Evolutionary conservation across 2,888 invertebrate genomes (phyloP), one percentile per base, ranked within the genome.

Genomic region (Coelogynopora nodosa): DNA sequence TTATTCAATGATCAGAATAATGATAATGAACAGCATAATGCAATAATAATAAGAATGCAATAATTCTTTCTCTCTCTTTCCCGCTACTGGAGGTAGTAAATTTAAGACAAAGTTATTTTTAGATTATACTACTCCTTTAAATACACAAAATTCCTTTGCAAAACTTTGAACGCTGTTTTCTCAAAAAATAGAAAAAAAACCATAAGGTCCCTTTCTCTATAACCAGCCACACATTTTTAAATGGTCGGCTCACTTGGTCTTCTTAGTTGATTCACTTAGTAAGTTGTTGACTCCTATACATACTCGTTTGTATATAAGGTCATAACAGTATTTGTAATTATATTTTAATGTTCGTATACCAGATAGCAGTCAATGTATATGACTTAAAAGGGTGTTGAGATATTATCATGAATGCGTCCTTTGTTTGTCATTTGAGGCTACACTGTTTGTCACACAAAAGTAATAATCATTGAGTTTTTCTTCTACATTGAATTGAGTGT

Each of bases 161-260:
- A 49, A 49, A 49, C 49, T 49, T 49, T 49, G 49, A 49, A 49
- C 18, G 49, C 49, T 49, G 49, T 49, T 49, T 49, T 49, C 49
- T 49, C 49, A 49, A 49, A 49, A 49, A 13, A 18, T 49, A 49
- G 49, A 49, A 49, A 49, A 49, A 49, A 49, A 49, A 74, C 74
- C 74, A 74, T 74, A 23, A 74, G 23, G 74, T 74, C 74, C 23
- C 74, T 74, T 74, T 74, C 49, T 74, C 74, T 26, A 74, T 74
- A 74, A 74, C 74, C 18, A 74, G 74, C 74, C 74, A 74, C 74
- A 74, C 2, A 74, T 74, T 5, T 74, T 13, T 5, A 74, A 74
- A 49, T 18, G 10, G 18, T 49, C 5, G 18, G 49, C 10, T 49
- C 49, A 5, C 49, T 49, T 49, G n/a, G n/a, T n/a, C n/a, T n/a